A percentile compares a stretch with the other conserved stretches of the same genome.
phyloP scores from a whole-genome alignment of 2,797 vertebrate genomes.

The Anolis apletophallus region DNA sequence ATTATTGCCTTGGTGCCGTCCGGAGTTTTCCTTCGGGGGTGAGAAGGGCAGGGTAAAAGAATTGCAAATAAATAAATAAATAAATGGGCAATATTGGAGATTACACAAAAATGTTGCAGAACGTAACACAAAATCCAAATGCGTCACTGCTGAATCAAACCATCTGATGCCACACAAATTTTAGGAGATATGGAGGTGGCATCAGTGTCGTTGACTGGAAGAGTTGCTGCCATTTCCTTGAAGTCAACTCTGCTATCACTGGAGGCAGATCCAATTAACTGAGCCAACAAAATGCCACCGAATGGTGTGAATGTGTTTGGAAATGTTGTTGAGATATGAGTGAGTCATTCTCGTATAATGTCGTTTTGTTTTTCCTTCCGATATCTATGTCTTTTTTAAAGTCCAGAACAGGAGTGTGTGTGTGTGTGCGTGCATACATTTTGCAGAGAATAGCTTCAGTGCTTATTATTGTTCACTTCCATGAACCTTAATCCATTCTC shows the following conservation, averaged over 20 bases:
- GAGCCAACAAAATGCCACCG: not conserved
- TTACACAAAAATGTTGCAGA: too few species aligned
- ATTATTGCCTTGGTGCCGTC: too few species aligned
- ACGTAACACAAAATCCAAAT: too few species aligned
- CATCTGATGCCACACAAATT: not conserved
- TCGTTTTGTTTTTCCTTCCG: not conserved
- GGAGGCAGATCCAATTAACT: not conserved
- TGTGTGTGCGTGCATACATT: not conserved
- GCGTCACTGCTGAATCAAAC: not conserved
- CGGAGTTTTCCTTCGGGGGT: too few species aligned
- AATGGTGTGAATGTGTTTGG: not conserved
- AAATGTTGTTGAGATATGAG: not conserved
- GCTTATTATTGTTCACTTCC: not conserved
- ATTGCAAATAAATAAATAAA: too few species aligned
- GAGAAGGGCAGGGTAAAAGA: too few species aligned
- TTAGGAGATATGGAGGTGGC: not conserved
- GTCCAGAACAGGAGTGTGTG: not conserved
- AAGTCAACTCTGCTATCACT: not conserved
- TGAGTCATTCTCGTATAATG: not conserved
- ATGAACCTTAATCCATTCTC: not conserved
- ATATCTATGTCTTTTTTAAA: not conserved
- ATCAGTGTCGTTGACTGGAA: not conserved
- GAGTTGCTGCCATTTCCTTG: not conserved
- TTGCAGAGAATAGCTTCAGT: not conserved
- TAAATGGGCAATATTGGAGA: accelerated